Conservation (phyloP, 2,113 vertebrate species). For the Numida meleagris region DNA sequence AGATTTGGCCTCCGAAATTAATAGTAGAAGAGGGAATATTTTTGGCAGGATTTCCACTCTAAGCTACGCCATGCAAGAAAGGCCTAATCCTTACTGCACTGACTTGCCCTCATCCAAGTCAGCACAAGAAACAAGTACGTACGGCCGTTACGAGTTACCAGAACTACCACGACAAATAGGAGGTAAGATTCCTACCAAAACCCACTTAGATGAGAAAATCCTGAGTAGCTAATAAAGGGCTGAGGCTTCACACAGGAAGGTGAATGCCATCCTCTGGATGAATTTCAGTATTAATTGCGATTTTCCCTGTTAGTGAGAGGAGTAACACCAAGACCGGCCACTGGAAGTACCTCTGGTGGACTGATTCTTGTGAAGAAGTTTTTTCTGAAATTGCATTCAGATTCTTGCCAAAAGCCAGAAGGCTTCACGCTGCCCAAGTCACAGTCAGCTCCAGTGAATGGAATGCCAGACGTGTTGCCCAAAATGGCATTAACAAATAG, state of each 20-base stretch:
- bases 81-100: accelerated
- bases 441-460: neutral
- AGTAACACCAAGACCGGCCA: neutral
- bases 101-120: neutral
- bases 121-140: accelerated
- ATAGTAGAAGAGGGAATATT: neutral
- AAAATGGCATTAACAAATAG: neutral
- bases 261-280: neutral
- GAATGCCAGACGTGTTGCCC: neutral
- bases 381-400: neutral
- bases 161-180: neutral
- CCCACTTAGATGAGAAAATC: neutral
- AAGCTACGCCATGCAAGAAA: neutral
- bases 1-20: neutral
- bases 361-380: neutral
- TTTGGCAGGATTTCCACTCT: neutral
- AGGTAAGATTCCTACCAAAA: neutral
- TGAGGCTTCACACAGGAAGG: neutral
- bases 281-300: neutral
- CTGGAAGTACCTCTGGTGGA: constrained; percentile 17
- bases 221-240: neutral
- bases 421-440: neutral
- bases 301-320: neutral
- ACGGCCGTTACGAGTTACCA: accelerated
- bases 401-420: neutral